Conservation (phyloP, 2,797 vertebrate genomes). For the Sparidentex hasta region DNA sequence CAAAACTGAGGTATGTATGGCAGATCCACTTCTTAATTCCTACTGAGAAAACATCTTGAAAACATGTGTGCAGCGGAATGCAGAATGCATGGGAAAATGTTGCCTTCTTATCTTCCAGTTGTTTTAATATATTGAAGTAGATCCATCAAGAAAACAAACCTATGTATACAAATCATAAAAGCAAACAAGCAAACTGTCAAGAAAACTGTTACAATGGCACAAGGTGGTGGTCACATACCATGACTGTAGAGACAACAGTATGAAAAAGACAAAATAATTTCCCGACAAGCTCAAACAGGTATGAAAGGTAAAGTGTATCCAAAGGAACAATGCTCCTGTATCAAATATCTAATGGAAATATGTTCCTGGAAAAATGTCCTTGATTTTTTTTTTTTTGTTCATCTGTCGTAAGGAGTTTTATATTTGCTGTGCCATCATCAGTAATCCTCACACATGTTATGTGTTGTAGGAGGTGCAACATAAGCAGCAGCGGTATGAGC, state of each 20-base stretch:
- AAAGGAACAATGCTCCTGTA: not conserved
- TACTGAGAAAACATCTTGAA: constrained; percentile 1
- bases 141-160: not conserved
- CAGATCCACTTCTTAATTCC: not conserved
- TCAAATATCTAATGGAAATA: not conserved
- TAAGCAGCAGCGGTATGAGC: constrained; percentile 79
- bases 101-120: not conserved
- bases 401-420: not conserved
- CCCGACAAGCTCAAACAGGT: constrained; percentile 9
- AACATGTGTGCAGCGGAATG: not conserved
- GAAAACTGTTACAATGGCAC: not conserved
- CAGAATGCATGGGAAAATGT: not conserved
- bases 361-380: not conserved
- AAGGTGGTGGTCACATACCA: not conserved
- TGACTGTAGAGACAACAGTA: not conserved
- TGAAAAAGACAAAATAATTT: not conserved
- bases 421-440: not conserved
- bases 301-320: not conserved
- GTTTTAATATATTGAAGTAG: not conserved
- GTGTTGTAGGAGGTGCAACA: constrained; percentile 86
- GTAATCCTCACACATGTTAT: not conserved
- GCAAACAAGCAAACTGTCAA: not conserved
- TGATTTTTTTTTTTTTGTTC: not conserved
- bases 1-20: constrained; percentile 90
- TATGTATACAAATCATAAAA: not conserved